Percentiles rank a stretch among this genome's conserved stretches.
Evolutionary conservation across 2,888 invertebrate species (phyloP).

Genomic region (Nymphalis urticae): DNA sequence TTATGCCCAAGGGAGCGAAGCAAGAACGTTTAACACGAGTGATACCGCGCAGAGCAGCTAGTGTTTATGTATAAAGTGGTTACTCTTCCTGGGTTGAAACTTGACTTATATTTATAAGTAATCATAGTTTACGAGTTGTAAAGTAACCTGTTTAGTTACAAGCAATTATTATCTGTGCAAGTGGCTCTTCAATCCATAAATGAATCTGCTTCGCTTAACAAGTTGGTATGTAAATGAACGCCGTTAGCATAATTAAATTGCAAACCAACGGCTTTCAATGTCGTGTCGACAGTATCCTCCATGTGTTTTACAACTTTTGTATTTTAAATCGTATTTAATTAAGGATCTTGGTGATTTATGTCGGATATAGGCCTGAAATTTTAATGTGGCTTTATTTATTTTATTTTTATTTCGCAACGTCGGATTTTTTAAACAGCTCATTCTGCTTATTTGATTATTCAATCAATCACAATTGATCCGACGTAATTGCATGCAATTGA

Average conservation of each 20-base stretch:
- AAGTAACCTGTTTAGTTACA: not conserved
- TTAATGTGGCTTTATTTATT: not conserved
- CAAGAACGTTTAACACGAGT: too few species aligned
- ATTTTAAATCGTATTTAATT: slow-evolving; percentile 16
- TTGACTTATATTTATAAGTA: too few species aligned
- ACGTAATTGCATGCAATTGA: too few species aligned
- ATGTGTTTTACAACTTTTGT: slow-evolving; percentile 14
- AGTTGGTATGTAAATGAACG: slow-evolving; percentile 10
- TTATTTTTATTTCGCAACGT: not conserved
- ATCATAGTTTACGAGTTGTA: too few species aligned
- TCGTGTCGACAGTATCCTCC: slow-evolving; percentile 13
- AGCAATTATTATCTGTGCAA: not conserved
- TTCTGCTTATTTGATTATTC: too few species aligned
- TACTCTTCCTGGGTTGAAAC: too few species aligned
- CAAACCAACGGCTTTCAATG: slow-evolving; percentile 10
- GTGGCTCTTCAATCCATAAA: slow-evolving; percentile 1
- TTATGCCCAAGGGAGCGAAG: too few species aligned
- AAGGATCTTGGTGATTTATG: slow-evolving; percentile 16
- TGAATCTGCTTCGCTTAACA: not conserved
- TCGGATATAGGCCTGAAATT: slow-evolving; percentile 18
- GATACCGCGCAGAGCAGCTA: too few species aligned
- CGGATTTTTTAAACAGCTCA: not conserved
- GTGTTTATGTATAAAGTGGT: too few species aligned
- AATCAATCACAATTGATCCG: too few species aligned
- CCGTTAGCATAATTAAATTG: slow-evolving; percentile 22